Conservation (phyloP, 2,888 invertebrate species). For the Drosophila lutescens region DNA sequence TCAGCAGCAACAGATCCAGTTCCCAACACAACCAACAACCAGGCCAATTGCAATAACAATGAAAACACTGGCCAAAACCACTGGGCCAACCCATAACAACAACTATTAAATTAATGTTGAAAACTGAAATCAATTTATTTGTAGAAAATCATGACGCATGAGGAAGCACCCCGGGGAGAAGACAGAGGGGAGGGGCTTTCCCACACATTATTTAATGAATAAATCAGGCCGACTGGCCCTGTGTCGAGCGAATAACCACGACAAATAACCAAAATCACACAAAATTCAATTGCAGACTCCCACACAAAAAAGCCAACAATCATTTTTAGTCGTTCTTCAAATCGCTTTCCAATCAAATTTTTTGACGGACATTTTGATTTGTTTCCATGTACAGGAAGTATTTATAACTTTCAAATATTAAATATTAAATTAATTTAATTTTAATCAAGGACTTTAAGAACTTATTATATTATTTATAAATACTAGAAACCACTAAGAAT, state of each 20-base stretch:
- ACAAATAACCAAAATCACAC: conserved; percentile 72
- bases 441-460: no score
- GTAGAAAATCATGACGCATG: conserved; percentile 58
- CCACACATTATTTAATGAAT: conserved; percentile 63
- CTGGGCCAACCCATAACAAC: conserved; percentile 39
- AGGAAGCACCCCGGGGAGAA: conserved; percentile 1
- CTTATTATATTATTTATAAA: no score
- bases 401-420: background rate
- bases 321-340: conserved; percentile 20
- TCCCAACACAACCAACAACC: conserved; percentile 8
- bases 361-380: background rate
- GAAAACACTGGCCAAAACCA: conserved; percentile 54
- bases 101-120: conserved; percentile 75
- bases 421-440: no score
- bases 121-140: conserved; percentile 79
- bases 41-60: conserved; percentile 67
- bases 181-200: background rate
- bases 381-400: background rate
- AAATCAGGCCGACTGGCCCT: conserved; percentile 58
- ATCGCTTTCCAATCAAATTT: conserved; percentile 26
- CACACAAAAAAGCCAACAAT: conserved; percentile 15
- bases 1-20: conserved; percentile 33
- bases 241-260: conserved; percentile 37
- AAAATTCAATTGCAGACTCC: conserved; percentile 58
- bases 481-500: no score